phyloP scores from a whole-genome alignment of 2,888 invertebrate genomes.

The Anorthoa munda region DNA sequence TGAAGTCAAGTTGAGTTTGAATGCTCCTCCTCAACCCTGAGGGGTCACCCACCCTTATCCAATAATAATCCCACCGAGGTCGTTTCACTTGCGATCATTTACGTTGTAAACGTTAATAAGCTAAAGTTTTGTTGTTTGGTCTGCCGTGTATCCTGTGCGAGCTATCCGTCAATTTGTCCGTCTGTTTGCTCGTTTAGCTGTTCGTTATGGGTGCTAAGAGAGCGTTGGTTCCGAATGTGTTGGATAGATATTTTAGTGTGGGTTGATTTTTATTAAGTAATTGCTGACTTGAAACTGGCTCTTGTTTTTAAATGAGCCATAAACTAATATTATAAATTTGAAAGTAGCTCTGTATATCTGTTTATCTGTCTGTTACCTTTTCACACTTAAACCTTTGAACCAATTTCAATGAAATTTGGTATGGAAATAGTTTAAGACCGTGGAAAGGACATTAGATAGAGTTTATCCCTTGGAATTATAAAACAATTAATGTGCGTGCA shows the following conservation, averaged over 20 bases:
- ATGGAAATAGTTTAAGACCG: too few relatives aligned
- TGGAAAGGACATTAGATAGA: too few relatives aligned
- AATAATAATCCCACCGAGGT: constrained; percentile 75
- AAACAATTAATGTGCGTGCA: too few relatives aligned
- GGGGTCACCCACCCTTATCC: constrained; percentile 79
- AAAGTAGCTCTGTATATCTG: too few relatives aligned
- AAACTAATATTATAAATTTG: too few relatives aligned
- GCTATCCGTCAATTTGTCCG: constrained; percentile 79
- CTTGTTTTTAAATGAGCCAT: too few relatives aligned
- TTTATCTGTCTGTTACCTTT: too few relatives aligned
- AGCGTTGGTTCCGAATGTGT: not conserved
- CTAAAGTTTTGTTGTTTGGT: constrained; percentile 77
- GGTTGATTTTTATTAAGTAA: not conserved
- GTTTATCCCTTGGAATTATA: too few relatives aligned
- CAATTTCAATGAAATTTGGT: too few relatives aligned
- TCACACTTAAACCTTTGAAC: too few relatives aligned
- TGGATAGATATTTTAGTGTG: not conserved
- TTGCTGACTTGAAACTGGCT: too few relatives aligned
- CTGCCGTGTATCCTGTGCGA: constrained; percentile 82
- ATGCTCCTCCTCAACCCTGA: constrained; percentile 63
- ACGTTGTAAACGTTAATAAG: constrained; percentile 71
- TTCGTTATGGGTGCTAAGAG: constrained; percentile 43
- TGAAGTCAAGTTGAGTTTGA: too few relatives aligned
- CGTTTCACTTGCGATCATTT: constrained; percentile 79
- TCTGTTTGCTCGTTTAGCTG: constrained; percentile 54